A percentile compares a stretch with the other conserved stretches of the same genome.
phyloP scores from a whole-genome alignment of 2,113 vertebrate genomes.

The Herpetotheres cachinnans region DNA sequence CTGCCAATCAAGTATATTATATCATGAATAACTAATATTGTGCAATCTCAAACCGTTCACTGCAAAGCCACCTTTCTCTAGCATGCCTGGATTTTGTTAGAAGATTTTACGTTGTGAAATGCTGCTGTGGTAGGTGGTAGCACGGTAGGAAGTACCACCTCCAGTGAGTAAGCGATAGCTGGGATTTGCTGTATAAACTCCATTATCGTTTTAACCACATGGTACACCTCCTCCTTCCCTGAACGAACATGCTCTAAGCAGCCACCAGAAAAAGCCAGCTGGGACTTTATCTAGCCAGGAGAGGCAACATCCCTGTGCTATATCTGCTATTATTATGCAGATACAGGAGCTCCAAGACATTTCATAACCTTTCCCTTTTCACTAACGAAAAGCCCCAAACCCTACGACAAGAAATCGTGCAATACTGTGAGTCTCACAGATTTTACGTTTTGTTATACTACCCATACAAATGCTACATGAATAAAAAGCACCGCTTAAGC shows the following conservation, averaged over 20 bases:
- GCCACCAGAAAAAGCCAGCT: neutral
- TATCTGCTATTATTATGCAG: neutral
- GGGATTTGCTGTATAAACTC: neutral
- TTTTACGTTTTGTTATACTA: neutral
- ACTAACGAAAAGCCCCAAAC: neutral
- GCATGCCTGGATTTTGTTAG: neutral
- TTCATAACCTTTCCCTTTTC: neutral
- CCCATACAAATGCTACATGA: neutral
- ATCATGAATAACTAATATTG: neutral
- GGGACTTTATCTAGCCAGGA: neutral
- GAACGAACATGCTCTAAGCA: neutral
- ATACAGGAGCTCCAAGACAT: neutral
- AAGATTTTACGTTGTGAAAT: neutral
- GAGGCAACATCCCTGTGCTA: neutral
- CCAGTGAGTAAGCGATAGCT: neutral
- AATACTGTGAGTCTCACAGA: neutral
- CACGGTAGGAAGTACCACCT: neutral
- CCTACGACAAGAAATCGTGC: neutral
- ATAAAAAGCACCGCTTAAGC: neutral
- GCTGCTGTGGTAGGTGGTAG: neutral
- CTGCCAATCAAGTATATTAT: neutral
- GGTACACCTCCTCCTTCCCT: neutral
- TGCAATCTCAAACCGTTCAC: neutral
- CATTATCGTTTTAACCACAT: neutral
- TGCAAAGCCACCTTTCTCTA: neutral